These are phyloP conservation scores for Drosophila melanica DNA, from an alignment of 1,140 invertebrate genomes.

Conservation along the genomic window DNA sequence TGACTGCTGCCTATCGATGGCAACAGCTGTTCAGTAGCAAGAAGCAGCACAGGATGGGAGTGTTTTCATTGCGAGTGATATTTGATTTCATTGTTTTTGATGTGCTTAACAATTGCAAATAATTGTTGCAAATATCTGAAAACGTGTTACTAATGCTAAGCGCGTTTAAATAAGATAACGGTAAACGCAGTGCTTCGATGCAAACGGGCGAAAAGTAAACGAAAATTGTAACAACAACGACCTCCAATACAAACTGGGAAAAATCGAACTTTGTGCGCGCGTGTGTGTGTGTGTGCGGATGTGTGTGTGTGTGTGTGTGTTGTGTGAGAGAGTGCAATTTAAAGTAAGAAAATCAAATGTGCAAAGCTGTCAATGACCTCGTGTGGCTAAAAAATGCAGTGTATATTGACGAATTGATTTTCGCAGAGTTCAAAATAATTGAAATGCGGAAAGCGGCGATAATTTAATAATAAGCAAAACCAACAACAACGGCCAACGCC, in stretches of 20 bases:
- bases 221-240: constrained; percentile 65
- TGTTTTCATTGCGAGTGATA: constrained; percentile 63
- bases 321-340: constrained; percentile 54
- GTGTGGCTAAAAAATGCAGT: constrained; percentile 26
- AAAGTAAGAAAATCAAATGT: constrained; percentile 46
- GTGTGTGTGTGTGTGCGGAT: constrained; percentile 35
- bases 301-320: constrained; percentile 33
- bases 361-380: constrained; percentile 14
- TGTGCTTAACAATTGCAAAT: constrained; percentile 55
- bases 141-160: constrained; percentile 21
- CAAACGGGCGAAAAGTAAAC: constrained; percentile 46
- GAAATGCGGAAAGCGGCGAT: constrained; percentile 25
- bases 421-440: constrained; percentile 47
- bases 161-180: constrained; percentile 35
- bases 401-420: constrained; percentile 50
- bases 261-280: constrained; percentile 69
- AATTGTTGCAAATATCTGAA: constrained; percentile 41
- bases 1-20: constrained; percentile 30
- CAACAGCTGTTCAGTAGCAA: constrained; percentile 83
- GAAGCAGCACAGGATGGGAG: constrained; percentile 69
- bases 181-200: constrained; percentile 13
- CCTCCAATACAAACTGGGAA: constrained; percentile 76
- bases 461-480: constrained; percentile 36
- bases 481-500: constrained; percentile 5
- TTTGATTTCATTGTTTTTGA: constrained; percentile 58